These are phyloP conservation scores for Clarias gariepinus DNA, from an alignment of 2,113 vertebrate species.

Conservation along the genomic window DNA sequence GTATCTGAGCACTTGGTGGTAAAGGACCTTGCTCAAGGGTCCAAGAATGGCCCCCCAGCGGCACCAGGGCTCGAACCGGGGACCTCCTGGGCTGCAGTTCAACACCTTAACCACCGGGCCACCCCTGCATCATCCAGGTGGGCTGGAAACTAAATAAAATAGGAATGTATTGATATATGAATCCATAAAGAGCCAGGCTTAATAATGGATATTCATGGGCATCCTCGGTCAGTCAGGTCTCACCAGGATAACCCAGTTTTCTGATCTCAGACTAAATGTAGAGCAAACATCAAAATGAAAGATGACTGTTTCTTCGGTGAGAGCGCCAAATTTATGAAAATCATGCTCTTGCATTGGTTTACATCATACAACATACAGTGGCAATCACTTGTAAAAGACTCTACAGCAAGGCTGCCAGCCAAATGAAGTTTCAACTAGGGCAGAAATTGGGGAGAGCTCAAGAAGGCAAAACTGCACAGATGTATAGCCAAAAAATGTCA, in stretches of 20 bases:
- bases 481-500: slow-evolving; percentile 4
- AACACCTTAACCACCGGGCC: too few relatives aligned
- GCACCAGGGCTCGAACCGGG: too few relatives aligned
- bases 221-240: not conserved
- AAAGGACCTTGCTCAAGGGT: too few relatives aligned
- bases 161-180: too few relatives aligned
- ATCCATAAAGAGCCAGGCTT: too few relatives aligned
- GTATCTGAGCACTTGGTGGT: too few relatives aligned
- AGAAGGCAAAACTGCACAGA: slow-evolving; percentile 19
- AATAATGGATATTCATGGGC: too few relatives aligned
- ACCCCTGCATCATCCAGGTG: too few relatives aligned
- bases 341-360: slow-evolving; percentile 41
- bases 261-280: not conserved
- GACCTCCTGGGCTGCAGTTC: too few relatives aligned
- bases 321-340: not conserved
- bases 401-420: not conserved
- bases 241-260: not conserved
- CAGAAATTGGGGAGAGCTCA: not conserved
- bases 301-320: not conserved
- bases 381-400: not conserved
- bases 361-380: slow-evolving; percentile 33
- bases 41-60: too few relatives aligned
- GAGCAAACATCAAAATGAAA: slow-evolving; percentile 19
- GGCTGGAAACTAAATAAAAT: too few relatives aligned
- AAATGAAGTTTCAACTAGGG: slow-evolving; percentile 8